phyloP scores from a whole-genome alignment of 1,140 invertebrate species.

The Aphaenogaster rudis region DNA sequence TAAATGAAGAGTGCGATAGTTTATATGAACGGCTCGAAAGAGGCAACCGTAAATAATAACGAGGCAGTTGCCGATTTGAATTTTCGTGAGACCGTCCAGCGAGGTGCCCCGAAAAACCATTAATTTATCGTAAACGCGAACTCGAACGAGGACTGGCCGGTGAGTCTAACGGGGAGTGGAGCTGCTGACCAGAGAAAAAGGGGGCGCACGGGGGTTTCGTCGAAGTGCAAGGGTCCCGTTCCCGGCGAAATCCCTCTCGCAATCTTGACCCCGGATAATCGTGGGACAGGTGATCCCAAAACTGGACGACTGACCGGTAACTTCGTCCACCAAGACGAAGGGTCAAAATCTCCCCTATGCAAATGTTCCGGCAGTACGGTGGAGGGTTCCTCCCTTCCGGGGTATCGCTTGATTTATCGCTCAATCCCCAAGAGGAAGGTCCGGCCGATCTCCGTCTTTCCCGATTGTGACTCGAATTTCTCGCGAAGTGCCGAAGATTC shows the following conservation, averaged over 20 bases:
- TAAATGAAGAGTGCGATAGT: background rate
- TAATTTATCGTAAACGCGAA: conserved; percentile 83
- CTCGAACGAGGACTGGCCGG: conserved; percentile 53
- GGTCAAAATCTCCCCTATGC: conserved; percentile 78
- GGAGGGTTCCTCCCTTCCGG: conserved; percentile 55
- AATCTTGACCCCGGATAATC: conserved; percentile 85
- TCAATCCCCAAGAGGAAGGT: conserved; percentile 53
- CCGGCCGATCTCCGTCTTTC: conserved; percentile 33
- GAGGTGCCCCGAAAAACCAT: conserved; percentile 78
- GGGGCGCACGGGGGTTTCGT: conserved; percentile 37
- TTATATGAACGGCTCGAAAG: conserved; percentile 54
- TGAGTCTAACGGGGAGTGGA: conserved; percentile 16
- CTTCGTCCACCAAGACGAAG: conserved; percentile 61
- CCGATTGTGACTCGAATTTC: conserved; percentile 44
- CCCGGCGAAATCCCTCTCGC: conserved; percentile 64
- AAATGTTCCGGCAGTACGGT: conserved; percentile 68
- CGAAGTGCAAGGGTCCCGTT: conserved; percentile 54
- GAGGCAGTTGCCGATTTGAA: conserved; percentile 74
- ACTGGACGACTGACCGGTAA: conserved; percentile 79
- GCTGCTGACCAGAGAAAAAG: conserved; percentile 48
- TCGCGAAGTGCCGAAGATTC: conserved; percentile 29
- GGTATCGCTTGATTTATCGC: conserved; percentile 70
- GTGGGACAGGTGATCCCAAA: conserved; percentile 83
- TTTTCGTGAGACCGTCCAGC: conserved; percentile 73
- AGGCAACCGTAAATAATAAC: conserved; percentile 79